phyloP scores from a whole-genome alignment of 2,113 vertebrate species.

The Micronycteris hirsuta region DNA sequence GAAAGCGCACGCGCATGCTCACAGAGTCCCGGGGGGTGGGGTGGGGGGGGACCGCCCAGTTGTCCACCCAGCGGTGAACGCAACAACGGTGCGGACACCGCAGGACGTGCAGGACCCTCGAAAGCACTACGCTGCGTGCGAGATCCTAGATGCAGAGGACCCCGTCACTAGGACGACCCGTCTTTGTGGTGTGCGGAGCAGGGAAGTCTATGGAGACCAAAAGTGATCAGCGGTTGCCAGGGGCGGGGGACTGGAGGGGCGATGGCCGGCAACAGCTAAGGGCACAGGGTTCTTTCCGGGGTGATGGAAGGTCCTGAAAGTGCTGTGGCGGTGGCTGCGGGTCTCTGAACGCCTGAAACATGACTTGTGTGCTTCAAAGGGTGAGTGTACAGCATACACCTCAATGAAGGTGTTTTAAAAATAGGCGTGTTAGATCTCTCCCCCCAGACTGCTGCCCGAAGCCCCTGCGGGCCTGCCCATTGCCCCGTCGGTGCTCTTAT shows the following conservation, averaged over 20 bases:
- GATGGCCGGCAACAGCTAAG: neutral
- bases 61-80: neutral
- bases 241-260: neutral
- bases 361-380: neutral
- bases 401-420: neutral
- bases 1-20: neutral
- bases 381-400: neutral
- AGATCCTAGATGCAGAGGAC: neutral
- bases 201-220: neutral
- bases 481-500: neutral
- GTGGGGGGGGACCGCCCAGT: neutral
- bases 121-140: accelerated
- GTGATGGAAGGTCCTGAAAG: neutral
- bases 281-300: neutral
- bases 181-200: accelerated
- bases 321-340: neutral
- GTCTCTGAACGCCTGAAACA: too few species aligned
- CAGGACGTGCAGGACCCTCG: neutral
- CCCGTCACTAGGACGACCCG: accelerated
- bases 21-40: neutral
- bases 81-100: neutral
- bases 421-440: neutral
- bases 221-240: neutral
- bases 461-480: neutral
- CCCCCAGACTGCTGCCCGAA: neutral